Conservation (phyloP, 2,888 invertebrate species). For the Drosophila infuscata region DNA sequence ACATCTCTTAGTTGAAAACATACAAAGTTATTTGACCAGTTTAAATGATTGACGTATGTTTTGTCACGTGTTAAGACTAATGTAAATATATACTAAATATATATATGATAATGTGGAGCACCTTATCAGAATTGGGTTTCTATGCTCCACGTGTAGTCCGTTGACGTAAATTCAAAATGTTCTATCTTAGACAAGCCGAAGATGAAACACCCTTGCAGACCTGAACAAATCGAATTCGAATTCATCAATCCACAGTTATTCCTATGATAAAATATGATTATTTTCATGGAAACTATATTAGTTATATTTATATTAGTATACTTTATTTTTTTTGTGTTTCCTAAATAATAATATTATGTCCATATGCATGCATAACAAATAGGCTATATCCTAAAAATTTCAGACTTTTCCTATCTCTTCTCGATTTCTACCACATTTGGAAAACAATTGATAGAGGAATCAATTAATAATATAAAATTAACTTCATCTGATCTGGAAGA, state of each 20-base stretch:
- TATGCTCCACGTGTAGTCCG: constrained; percentile 13
- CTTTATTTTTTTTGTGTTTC: background rate
- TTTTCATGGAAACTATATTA: background rate
- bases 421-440: background rate
- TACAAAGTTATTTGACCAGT: background rate
- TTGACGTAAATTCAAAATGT: background rate
- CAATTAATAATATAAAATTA: background rate
- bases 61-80: too few species aligned
- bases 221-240: background rate
- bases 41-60: background rate
- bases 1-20: background rate
- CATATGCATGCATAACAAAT: background rate
- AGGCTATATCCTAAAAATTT: accelerated
- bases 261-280: background rate
- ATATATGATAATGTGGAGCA: constrained; percentile 22
- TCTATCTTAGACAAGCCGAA: background rate
- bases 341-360: background rate
- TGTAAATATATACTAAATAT: background rate
- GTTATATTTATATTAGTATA: too few species aligned
- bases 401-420: background rate
- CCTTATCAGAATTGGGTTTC: constrained; percentile 21
- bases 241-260: background rate
- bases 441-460: accelerated
- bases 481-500: background rate
- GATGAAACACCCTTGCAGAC: background rate